Evolutionary conservation across 2,113 vertebrate species (phyloP).

Genomic region (Setophaga petechia): DNA sequence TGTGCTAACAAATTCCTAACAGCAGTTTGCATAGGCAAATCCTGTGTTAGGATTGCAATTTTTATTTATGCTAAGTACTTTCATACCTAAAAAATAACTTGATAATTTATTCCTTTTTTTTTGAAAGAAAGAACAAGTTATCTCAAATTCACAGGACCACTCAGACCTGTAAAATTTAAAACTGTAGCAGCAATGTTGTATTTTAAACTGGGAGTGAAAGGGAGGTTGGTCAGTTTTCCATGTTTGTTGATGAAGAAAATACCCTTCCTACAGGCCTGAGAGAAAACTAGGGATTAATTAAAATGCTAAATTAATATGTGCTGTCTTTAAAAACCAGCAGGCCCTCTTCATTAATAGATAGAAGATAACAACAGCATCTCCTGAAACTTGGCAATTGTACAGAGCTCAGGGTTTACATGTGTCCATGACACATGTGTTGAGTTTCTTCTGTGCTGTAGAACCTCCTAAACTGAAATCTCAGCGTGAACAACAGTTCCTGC

Average conservation of each 20-base stretch:
- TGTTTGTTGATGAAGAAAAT: neutral
- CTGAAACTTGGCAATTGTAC: neutral
- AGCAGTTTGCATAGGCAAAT: neutral
- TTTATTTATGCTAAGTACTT: neutral
- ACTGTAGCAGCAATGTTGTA: neutral
- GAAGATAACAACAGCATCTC: neutral
- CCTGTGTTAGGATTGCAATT: neutral
- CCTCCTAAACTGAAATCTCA: conserved; percentile 65
- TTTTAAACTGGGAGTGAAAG: neutral
- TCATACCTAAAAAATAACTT: neutral
- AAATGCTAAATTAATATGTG: neutral
- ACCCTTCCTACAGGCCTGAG: neutral
- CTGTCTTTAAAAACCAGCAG: neutral
- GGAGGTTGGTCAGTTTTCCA: neutral
- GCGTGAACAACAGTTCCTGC: conserved; percentile 50
- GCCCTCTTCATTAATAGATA: neutral
- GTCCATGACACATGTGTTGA: neutral
- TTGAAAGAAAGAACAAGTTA: neutral
- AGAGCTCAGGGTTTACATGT: neutral
- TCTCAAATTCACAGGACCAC: neutral
- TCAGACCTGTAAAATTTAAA: neutral
- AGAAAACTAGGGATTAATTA: neutral
- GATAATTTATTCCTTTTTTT: neutral
- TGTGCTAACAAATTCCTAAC: neutral
- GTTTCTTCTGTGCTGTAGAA: neutral